phyloP scores from a whole-genome alignment of 2,797 vertebrate species.

The Eupleurogrammus muticus region DNA sequence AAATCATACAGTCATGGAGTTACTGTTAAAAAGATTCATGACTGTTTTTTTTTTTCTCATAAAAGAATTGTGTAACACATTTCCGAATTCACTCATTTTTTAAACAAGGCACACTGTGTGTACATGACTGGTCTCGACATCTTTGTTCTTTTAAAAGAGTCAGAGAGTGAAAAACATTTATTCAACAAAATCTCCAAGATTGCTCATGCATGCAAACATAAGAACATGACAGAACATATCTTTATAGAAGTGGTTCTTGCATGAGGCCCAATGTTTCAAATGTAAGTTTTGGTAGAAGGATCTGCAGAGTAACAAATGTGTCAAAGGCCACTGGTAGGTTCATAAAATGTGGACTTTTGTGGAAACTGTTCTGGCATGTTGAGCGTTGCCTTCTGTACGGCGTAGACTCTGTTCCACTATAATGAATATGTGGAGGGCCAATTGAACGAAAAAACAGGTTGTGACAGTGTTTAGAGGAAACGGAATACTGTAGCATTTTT shows the following conservation, averaged over 20 bases:
- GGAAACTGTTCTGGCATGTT: not conserved
- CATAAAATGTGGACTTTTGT: conserved; percentile 34
- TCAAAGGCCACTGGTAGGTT: conserved; percentile 31
- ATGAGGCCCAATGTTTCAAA: conserved; percentile 38
- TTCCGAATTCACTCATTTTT: not conserved
- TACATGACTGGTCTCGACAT: not conserved
- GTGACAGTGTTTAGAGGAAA: conserved; percentile 43
- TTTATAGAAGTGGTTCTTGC: conserved; percentile 27
- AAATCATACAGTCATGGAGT: too few relatives aligned
- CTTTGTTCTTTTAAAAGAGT: not conserved
- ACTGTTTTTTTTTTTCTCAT: too few relatives aligned
- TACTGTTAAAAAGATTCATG: not conserved
- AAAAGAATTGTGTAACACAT: too few relatives aligned
- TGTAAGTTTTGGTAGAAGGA: conserved; percentile 30
- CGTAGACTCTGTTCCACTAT: conserved; percentile 8
- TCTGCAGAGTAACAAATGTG: conserved; percentile 18
- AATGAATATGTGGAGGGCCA: conserved; percentile 38
- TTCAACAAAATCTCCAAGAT: not conserved
- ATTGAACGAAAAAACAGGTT: conserved; percentile 24
- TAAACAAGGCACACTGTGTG: not conserved
- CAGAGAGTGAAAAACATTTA: not conserved
- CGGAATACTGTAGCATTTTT: conserved; percentile 55
- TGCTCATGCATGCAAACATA: too few relatives aligned
- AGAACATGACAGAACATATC: not conserved
- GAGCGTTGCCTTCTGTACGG: conserved; percentile 14